Evolutionary conservation across 2,888 invertebrate species (phyloP).

Genomic region (Globia sparganii): DNA sequence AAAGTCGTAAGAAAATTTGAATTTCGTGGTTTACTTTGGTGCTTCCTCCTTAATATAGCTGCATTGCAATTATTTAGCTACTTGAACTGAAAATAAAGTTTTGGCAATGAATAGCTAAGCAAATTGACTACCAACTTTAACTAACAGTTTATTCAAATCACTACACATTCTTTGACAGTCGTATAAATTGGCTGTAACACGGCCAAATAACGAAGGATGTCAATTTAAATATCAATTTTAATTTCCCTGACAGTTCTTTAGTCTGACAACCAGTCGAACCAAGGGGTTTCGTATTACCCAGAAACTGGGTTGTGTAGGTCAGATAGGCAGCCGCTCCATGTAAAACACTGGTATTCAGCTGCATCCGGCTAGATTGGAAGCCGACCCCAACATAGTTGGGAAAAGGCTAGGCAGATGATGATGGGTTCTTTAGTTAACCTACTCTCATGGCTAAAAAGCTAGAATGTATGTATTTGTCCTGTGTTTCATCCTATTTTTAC

Average conservation of each 20-base stretch:
- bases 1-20: too few relatives aligned
- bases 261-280: too few relatives aligned
- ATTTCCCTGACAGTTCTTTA: too few relatives aligned
- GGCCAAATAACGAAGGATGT: not conserved
- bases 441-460: not conserved
- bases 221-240: not conserved
- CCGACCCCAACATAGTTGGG: too few relatives aligned
- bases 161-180: not conserved
- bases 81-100: not conserved
- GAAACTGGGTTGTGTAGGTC: too few relatives aligned
- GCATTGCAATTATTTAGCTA: not conserved
- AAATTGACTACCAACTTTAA: not conserved
- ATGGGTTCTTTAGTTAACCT: not conserved
- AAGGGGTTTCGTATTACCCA: too few relatives aligned
- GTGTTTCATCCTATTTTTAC: not conserved
- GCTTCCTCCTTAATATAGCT: not conserved
- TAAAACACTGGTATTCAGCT: too few relatives aligned
- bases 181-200: not conserved
- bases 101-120: not conserved
- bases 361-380: too few relatives aligned
- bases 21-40: too few relatives aligned
- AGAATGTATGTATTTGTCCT: not conserved
- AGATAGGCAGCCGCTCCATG: too few relatives aligned
- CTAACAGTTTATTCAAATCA: not conserved
- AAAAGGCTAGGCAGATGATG: too few relatives aligned